These are phyloP conservation scores for Nipponacmea schrenckii DNA, from an alignment of 2,888 invertebrate species.

Conservation along the genomic window DNA sequence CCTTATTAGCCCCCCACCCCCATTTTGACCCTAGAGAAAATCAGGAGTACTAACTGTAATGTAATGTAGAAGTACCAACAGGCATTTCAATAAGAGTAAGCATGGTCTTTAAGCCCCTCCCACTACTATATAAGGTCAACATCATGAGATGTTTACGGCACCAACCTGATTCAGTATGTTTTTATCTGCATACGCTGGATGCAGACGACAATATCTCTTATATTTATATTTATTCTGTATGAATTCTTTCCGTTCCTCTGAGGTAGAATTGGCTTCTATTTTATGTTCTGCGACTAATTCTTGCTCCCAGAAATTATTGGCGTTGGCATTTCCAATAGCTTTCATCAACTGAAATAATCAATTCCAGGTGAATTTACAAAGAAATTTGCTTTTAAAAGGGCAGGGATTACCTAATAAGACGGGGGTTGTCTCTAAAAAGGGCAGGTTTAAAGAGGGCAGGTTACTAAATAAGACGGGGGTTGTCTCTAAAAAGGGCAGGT, in stretches of 20 bases:
- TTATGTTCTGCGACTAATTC: constrained; percentile 32
- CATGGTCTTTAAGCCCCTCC: too few relatives aligned
- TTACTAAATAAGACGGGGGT: constrained; percentile 51
- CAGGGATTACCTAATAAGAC: too few relatives aligned
- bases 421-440: too few relatives aligned
- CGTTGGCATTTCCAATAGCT: constrained; percentile 61
- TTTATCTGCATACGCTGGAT: constrained; percentile 38
- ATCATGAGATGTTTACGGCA: background rate
- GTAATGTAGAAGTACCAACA: too few relatives aligned
- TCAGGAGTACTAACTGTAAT: too few relatives aligned
- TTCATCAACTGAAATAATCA: constrained; percentile 55
- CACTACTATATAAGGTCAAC: too few relatives aligned
- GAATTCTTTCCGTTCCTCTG: constrained; percentile 46
- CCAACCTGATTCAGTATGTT: constrained; percentile 56
- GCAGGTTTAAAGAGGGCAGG: background rate
- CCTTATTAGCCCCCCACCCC: too few relatives aligned
- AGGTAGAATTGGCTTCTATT: constrained; percentile 39
- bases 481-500: too few relatives aligned
- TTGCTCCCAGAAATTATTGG: constrained; percentile 61
- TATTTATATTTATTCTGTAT: constrained; percentile 57
- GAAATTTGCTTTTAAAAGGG: too few relatives aligned
- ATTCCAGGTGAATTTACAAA: background rate
- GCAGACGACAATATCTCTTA: constrained; percentile 47
- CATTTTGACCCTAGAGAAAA: too few relatives aligned
- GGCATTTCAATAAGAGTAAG: too few relatives aligned